phyloP scores from a whole-genome alignment of 2,797 vertebrate species.

The Prunella strophiata region DNA sequence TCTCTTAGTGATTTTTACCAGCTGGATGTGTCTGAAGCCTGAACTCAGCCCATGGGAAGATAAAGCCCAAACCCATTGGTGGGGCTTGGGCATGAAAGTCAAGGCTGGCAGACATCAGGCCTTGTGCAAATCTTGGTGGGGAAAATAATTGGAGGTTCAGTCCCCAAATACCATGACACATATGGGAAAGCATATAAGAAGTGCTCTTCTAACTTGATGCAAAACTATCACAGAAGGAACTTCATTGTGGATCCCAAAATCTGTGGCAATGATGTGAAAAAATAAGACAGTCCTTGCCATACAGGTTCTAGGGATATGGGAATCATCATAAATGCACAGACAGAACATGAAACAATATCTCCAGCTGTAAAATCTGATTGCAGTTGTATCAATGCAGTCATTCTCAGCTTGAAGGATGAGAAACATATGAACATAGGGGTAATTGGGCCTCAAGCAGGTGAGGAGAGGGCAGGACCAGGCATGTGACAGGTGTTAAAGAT shows the following conservation, averaged over 20 bases:
- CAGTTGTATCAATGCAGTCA: background rate
- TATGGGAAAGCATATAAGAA: background rate
- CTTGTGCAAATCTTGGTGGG: background rate
- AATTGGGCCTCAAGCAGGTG: fast-evolving
- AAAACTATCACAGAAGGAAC: background rate
- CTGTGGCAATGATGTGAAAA: background rate
- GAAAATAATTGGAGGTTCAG: background rate
- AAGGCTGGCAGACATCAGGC: background rate
- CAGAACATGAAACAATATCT: background rate
- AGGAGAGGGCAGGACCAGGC: background rate
- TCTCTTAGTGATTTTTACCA: background rate
- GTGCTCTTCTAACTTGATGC: background rate
- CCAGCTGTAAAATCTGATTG: background rate
- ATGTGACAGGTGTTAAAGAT: background rate
- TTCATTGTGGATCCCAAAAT: background rate
- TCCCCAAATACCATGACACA: background rate
- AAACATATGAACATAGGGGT: background rate
- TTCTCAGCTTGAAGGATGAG: background rate
- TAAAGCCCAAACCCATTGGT: background rate
- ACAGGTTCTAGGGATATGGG: too few relatives aligned
- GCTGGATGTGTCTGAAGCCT: background rate
- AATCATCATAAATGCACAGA: background rate
- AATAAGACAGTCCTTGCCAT: background rate
- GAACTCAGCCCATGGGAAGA: background rate
- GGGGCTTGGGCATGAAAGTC: background rate